Base-by-base conservation (phyloP, 2,888 invertebrate species). In the Deilephila porcellus region DNA sequence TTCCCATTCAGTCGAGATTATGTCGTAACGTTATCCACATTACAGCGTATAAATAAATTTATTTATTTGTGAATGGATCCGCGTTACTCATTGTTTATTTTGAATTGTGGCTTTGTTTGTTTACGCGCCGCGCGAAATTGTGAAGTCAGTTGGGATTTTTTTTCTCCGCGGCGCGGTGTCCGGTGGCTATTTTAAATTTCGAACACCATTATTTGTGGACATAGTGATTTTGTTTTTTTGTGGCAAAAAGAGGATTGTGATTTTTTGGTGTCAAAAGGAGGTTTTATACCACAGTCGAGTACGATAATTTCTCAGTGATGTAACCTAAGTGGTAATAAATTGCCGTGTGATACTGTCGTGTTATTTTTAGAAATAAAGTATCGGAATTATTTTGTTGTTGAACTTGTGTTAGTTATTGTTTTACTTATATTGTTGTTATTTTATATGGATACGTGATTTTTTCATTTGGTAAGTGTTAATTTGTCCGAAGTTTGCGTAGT, bases 1-100 rank as follows among this genome's bases (percentile, higher is more conserved):
- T 82, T 83, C 88, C 85, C 87, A 85, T 85, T 84, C 82, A 83
- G 82, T 80, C 75, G 75, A 85, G 88, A 88, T 86, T 88, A 85
- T 77, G 76, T 78, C 78, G 82, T 81, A 83, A 82, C 73, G 72
- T 76, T 79, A 78, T 81, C 78, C 81, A 59, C 64, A 75, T 75
- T 77, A 79, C 76, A 71, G 78, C 74, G 70, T 80, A 74, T 73
- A 70, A 67, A 67, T 67, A 67, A 67, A 67, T 67, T 45, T 56
- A 56, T 56, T 56, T 67, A 74, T 67, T 34, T 19, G 63, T 71
- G 76, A 77, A 76, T 79, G 73, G 72, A 64, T 32, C 20, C 56
- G 67, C 64, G 56, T 59, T 67, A 67, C 56, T 73, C 64, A 73
- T 73, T 73, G 67, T 73, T 59, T 34, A 72, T 64, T 72, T 67